Evolutionary conservation across 2,113 vertebrate genomes (phyloP), one percentile per base, ranked within the genome.

Genomic region (Pseudorectes ferrugineus): DNA sequence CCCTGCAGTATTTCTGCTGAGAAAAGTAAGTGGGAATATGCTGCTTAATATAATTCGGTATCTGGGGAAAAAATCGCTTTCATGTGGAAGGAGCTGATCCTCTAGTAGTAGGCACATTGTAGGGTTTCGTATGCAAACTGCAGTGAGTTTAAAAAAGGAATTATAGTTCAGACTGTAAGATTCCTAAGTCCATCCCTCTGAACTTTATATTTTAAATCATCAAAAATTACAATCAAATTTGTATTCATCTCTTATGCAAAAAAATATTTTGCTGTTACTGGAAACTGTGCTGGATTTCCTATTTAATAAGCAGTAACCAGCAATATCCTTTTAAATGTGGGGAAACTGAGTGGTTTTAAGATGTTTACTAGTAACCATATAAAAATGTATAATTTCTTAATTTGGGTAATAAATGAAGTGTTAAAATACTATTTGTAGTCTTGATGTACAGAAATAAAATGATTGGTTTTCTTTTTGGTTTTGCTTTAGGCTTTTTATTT

Each of bases 341-440:
- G 89, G 67, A 93, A 95, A 65, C 29, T 16, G 94, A 97, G 94
- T 95, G 96, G 93, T 98, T 97, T 97, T 83, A 97, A 97, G 92
- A 97, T 97, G 97, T 97, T 98, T 97, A 97, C 97, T 97, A 93
- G 97, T 97, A 96, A 98, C 79, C 89, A 68, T 94, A 97, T 92
- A 97, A 98, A 97, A 98, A 96, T 98, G 98, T 98, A 94, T 98
- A 97, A 98, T 98, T 98, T 98, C 97, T 93, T 97, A 97, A 98
- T 97, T 96, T 96, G 97, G 88, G 95, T 97, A 97, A 97, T 96
- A 98, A 98, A 98, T 97, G 96, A 98, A 97, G 98, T 97, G 96
- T 97, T 98, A 95, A 97, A 98, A 97, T 97, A 91, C 97, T 98
- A 92, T 98, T 98, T 97, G 97, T 98, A 97, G 98, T 97, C 96